Base-by-base conservation (phyloP, 35 echinoderm and acorn worm genomes). In the Lytechinus variegatus region DNA sequence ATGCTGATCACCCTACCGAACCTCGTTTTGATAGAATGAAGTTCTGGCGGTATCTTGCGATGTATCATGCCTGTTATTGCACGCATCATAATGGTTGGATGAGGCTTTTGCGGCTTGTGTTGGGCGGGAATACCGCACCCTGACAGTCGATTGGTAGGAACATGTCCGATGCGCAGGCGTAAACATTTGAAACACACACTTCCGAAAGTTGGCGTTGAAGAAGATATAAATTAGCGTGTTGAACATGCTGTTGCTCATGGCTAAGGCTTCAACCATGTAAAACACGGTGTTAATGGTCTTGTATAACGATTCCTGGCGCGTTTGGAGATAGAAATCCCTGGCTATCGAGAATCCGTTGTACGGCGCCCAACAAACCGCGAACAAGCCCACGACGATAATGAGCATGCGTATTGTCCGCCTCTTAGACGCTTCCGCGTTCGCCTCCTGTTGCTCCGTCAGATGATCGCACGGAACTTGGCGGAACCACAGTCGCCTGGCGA, bases 331-430 rank as follows among this genome's bases (percentile, higher is more conserved):
- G 91, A 99, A 97, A 54, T 99, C 98, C 91, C 98, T 60, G 27
- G 95, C 87, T 52, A 99, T 95, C 4, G 96, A 96, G 66, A 96
- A 97, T 14, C 86, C 96, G 61, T 99, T 94, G 86, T 96, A 99
- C 3, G 98, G 98, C 10, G 97, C 97, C 98, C 98, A 99, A 44
- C 98, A 99, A 9, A 99, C 54, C 24, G 98, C 98, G 93, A 99
- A 99, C 5, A 99, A 92, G 9, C 91, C 94, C 29, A 99, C 98
- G 0, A 99, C 98, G 52, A 99, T 96, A 5, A 99, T 99, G 3
- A 99, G 95, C 98, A 99, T 99, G 21, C 98, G 95, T 86, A 99
- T 97, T 7, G 96, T 99, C 9, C 96, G 86, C 28, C 96, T 54
- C 86, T 99, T 99, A 5, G 96, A 96, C 91, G 86, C 89, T 90